Conservation (phyloP, 2,888 invertebrate species). For the Parnassius orleans region DNA sequence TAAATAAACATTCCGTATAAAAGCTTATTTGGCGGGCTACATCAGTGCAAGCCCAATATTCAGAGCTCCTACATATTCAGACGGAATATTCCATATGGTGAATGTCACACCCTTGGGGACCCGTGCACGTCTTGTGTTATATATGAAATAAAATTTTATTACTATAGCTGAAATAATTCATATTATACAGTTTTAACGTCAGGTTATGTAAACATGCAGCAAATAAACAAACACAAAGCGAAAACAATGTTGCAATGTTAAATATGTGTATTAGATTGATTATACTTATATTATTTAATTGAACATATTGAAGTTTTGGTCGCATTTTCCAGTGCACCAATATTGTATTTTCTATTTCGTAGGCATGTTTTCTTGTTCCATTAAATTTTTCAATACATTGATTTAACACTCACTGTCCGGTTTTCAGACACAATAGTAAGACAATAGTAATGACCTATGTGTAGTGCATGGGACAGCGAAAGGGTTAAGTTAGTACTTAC, state of each 20-base stretch:
- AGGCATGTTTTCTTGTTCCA: no score
- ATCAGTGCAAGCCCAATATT: background rate
- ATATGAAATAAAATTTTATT: background rate
- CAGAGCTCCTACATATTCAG: slow-evolving; percentile 15
- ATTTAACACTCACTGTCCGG: no score
- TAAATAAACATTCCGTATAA: slow-evolving; percentile 11
- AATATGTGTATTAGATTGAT: background rate
- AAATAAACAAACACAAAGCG: slow-evolving; percentile 21
- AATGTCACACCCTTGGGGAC: slow-evolving; percentile 5
- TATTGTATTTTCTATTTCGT: no score
- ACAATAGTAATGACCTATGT: no score
- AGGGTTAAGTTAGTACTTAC: no score
- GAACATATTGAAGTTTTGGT: background rate
- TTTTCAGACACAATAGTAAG: no score
- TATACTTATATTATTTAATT: background rate
- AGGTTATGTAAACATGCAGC: slow-evolving; percentile 11
- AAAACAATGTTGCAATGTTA: slow-evolving; percentile 11
- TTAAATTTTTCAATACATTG: no score
- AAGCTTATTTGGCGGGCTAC: slow-evolving; percentile 8
- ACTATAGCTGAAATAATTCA: background rate
- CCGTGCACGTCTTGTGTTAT: background rate
- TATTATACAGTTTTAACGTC: background rate
- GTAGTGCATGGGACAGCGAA: no score
- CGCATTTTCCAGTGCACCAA: background rate
- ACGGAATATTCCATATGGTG: background rate